phyloP scores from a whole-genome alignment of 2,888 invertebrate species.

The Nephrotoma guestfalica region DNA sequence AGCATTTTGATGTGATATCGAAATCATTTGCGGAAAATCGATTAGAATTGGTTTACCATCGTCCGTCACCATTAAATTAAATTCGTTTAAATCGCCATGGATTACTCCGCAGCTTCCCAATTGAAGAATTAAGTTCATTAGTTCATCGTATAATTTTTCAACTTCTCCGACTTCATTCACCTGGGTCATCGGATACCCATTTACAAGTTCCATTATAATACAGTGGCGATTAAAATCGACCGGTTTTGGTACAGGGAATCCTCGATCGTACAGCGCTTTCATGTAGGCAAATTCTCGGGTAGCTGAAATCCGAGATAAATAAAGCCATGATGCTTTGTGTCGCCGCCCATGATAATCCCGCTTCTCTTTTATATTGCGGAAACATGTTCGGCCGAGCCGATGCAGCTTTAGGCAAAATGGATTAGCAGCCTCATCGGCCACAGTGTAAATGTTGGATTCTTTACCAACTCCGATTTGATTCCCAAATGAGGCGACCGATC shows the following conservation, averaged over 20 bases:
- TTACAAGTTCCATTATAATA: slow-evolving; percentile 87
- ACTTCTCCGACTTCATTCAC: slow-evolving; percentile 50
- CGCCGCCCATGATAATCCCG: slow-evolving; percentile 92
- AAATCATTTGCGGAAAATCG: slow-evolving; percentile 99
- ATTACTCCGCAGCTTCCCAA: slow-evolving; percentile 93
- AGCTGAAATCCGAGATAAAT: slow-evolving; percentile 90
- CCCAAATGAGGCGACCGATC: slow-evolving; percentile 73
- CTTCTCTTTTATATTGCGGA: slow-evolving; percentile 88
- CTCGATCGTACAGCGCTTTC: slow-evolving; percentile 79
- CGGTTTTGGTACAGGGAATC: slow-evolving; percentile 90
- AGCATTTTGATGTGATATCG: slow-evolving; percentile 84
- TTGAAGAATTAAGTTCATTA: slow-evolving; percentile 84
- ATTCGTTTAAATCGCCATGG: slow-evolving; percentile 98
- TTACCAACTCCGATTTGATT: slow-evolving; percentile 99
- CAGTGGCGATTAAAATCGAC: slow-evolving; percentile 91
- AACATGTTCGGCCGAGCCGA: slow-evolving; percentile 84
- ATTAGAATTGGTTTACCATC: slow-evolving; percentile 75
- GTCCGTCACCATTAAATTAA: slow-evolving; percentile 82
- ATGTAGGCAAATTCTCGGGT: slow-evolving; percentile 96
- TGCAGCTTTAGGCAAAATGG: slow-evolving; percentile 85
- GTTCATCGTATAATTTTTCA: slow-evolving; percentile 72
- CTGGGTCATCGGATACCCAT: slow-evolving; percentile 65
- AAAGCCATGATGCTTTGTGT: slow-evolving; percentile 85
- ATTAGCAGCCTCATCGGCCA: slow-evolving; percentile 62
- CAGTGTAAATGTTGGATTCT: slow-evolving; percentile 92